Conservation (phyloP, 1,140 invertebrate genomes). For the Brachionus koreanus region DNA sequence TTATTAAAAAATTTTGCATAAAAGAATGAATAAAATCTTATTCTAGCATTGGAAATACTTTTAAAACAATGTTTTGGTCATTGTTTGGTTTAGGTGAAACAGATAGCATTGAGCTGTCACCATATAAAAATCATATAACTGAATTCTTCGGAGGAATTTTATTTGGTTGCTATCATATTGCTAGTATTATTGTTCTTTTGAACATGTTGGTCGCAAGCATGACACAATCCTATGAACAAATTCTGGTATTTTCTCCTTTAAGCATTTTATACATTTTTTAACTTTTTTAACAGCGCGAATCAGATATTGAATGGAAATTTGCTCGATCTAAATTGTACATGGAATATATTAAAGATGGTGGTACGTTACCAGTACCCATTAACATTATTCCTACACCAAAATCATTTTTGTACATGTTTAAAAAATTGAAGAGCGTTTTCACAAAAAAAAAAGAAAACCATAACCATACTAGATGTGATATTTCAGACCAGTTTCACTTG, state of each 20-base stretch:
- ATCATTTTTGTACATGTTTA: slow-evolving; percentile 53
- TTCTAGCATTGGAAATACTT: slow-evolving; percentile 63
- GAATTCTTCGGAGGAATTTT: slow-evolving; percentile 53
- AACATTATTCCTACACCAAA: slow-evolving; percentile 86
- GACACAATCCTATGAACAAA: slow-evolving; percentile 61
- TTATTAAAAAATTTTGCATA: background rate
- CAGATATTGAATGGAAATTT: slow-evolving; percentile 87
- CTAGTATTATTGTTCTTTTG: slow-evolving; percentile 61
- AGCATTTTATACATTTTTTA: background rate
- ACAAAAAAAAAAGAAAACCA: background rate
- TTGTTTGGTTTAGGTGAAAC: slow-evolving; percentile 69
- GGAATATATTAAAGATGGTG: slow-evolving; percentile 82
- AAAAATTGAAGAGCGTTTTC: background rate
- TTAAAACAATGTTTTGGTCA: slow-evolving; percentile 72
- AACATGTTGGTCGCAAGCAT: slow-evolving; percentile 64
- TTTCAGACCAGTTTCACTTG: background rate
- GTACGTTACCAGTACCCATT: slow-evolving; percentile 78
- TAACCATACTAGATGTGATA: background rate
- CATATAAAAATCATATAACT: slow-evolving; percentile 48
- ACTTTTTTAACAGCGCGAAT: slow-evolving; percentile 66
- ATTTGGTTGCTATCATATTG: slow-evolving; percentile 56
- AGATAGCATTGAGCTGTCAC: slow-evolving; percentile 64
- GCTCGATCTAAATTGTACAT: slow-evolving; percentile 81
- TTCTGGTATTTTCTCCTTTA: slow-evolving; percentile 53
- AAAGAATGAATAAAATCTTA: background rate